Evolutionary conservation across 2,888 invertebrate genomes (phyloP), one percentile per base, ranked within the genome.

Genomic region (Noctua janthina): DNA sequence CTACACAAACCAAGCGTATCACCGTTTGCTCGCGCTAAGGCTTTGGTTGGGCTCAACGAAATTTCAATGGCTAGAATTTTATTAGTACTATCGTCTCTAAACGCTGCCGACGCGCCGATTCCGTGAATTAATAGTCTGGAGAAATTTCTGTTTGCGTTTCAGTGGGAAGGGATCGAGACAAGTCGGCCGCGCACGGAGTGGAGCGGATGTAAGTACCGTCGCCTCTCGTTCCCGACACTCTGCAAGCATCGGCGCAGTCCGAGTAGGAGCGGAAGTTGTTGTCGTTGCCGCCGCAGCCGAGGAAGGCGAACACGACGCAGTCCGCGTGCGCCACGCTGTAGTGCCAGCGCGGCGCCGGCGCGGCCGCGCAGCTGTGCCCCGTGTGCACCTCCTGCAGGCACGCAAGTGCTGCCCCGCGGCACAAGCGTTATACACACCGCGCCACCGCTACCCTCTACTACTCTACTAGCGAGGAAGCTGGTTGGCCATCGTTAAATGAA

Each of bases 261-360:
- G 98, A 97, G 95, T 97, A 98, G 78, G 98, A 97, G 93, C 96
- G 97, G 97, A 99, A 99, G 97, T 98, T 98, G 97, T 99, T 99
- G 92, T 97, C 97, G 96, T 98, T 99, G 91, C 99, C 99, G 86
- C 98, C 98, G 96, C 99, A 99, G 96, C 99, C 99, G 87, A 98
- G 97, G 97, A 98, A 99, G 92, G 98, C 97, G 96, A 99, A 99
- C 78, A 98, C 97, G 88, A 98, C 95, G 95, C 99, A 99, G 91
- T 97, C 98, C 88, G 97, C 98, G 88, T 97, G 96, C 74, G 96
- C 96, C 87, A 97, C 97, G 94, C 98, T 98, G 95, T 98, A 99
- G 97, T 98, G 98, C 98, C 98, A 99, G 92, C 98, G 97, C 86
- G 97, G 98, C 39, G 93, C 94, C 90, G 95, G 92, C 90, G 78